These are phyloP conservation scores for Euzophera pinguis DNA, from an alignment of 2,888 invertebrate genomes.

Conservation along the genomic window DNA sequence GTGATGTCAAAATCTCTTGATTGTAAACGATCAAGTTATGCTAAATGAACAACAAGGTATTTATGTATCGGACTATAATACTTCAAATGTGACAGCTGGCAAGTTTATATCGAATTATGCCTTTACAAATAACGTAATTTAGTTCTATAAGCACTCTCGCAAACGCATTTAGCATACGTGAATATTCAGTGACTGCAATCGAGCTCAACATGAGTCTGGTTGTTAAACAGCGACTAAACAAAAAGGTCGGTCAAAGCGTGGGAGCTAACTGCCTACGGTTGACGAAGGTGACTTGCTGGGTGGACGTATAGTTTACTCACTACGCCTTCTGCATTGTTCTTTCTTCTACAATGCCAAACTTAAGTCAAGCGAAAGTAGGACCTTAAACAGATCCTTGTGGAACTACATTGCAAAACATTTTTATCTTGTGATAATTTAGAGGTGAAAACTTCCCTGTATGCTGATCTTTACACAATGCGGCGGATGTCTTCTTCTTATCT, in stretches of 20 bases:
- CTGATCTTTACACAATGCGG: conserved; percentile 51
- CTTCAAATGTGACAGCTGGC: conserved; percentile 19
- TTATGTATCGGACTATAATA: conserved; percentile 15
- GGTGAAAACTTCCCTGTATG: conserved; percentile 32
- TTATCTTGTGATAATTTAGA: conserved; percentile 22
- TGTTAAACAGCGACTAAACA: conserved; percentile 47
- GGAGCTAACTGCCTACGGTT: conserved; percentile 53
- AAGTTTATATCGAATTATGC: conserved; percentile 18
- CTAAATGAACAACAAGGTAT: conserved; percentile 18
- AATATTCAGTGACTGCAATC: conserved; percentile 57
- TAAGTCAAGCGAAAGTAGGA: conserved; percentile 23
- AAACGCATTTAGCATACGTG: conserved; percentile 51
- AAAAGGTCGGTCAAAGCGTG: conserved; percentile 61
- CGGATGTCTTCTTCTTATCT: conserved; percentile 69
- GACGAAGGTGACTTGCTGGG: conserved; percentile 50
- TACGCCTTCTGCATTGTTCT: conserved; percentile 43
- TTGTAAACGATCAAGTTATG: no score
- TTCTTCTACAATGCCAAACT: conserved; percentile 31
- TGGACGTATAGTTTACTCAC: conserved; percentile 52
- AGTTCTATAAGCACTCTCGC: conserved; percentile 40
- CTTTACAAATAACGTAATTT: conserved; percentile 29
- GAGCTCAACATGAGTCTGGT: conserved; percentile 47
- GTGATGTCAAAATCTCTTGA: no score
- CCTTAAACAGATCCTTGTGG: conserved; percentile 5
- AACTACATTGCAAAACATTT: conserved; percentile 1